Percentiles rank a stretch among this genome's conserved stretches.
Conservation (phyloP, 2,888 invertebrate species). For the Acanthosoma haemorrhoidale region DNA sequence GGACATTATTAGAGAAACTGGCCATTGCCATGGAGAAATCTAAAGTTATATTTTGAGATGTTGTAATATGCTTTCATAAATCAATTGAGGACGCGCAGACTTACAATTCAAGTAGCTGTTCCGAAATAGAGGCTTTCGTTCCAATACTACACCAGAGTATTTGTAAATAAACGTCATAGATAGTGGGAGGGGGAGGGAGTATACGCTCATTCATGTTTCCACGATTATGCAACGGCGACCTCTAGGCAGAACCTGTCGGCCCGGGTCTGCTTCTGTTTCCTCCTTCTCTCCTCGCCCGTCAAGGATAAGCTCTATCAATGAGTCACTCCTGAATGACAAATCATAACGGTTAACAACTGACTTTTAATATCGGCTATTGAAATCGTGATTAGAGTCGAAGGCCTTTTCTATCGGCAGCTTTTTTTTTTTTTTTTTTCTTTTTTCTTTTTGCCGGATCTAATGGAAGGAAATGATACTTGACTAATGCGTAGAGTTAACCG, state of each 20-base stretch:
- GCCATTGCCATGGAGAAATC: too few relatives aligned
- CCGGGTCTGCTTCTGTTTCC: conserved; percentile 12
- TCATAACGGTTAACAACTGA: conserved; percentile 8
- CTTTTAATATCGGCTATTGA: conserved; percentile 6
- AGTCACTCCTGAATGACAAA: conserved; percentile 10
- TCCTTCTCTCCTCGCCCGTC: background rate
- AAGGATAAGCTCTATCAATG: conserved; percentile 7
- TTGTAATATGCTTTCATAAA: too few relatives aligned
- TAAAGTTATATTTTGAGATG: too few relatives aligned
- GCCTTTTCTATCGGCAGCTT: background rate
- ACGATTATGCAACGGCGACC: background rate
- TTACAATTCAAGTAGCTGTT: too few relatives aligned
- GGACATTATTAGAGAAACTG: too few relatives aligned
- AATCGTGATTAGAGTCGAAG: background rate
- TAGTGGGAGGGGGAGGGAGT: too few relatives aligned
- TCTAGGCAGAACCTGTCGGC: background rate
- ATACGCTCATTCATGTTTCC: conserved; percentile 1
- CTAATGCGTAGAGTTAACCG: too few relatives aligned
- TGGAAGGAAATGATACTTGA: background rate
- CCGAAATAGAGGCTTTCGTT: too few relatives aligned
- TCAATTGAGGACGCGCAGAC: too few relatives aligned
- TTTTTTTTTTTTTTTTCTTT: background rate
- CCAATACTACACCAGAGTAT: too few relatives aligned
- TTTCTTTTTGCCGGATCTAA: background rate
- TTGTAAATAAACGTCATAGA: too few relatives aligned